phyloP scores from a whole-genome alignment of 2,113 vertebrate genomes.

The Aptenodytes forsteri region DNA sequence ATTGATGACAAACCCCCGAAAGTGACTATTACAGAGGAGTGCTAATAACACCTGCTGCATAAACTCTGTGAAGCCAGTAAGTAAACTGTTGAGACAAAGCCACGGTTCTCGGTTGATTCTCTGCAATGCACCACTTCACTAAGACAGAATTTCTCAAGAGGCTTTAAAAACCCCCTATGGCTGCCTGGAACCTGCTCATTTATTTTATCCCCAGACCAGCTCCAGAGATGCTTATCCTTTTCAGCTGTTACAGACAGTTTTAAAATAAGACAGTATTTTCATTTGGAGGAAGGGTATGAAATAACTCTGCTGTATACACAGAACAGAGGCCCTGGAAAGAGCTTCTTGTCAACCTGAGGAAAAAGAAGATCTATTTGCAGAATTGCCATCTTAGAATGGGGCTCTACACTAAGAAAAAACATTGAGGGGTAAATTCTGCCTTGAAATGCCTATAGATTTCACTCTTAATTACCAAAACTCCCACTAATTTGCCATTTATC shows the following conservation, averaged over 20 bases:
- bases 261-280: not conserved
- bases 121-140: constrained; percentile 32
- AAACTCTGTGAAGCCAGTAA: not conserved
- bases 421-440: not conserved
- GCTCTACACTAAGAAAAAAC: not conserved
- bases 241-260: not conserved
- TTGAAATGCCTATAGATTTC: not conserved
- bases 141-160: constrained; percentile 13
- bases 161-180: not conserved
- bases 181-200: not conserved
- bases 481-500: not conserved
- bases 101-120: not conserved
- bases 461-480: not conserved
- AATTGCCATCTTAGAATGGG: not conserved
- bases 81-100: constrained; percentile 3
- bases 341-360: not conserved
- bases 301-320: not conserved
- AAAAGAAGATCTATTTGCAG: not conserved
- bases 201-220: not conserved
- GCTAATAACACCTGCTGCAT: constrained; percentile 30
- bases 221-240: constrained; percentile 10
- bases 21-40: constrained; percentile 5
- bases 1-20: constrained; percentile 30
- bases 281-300: not conserved
- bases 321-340: not conserved